Base-by-base conservation (phyloP, 2,888 invertebrate genomes). In the Chymomyza amoena region DNA sequence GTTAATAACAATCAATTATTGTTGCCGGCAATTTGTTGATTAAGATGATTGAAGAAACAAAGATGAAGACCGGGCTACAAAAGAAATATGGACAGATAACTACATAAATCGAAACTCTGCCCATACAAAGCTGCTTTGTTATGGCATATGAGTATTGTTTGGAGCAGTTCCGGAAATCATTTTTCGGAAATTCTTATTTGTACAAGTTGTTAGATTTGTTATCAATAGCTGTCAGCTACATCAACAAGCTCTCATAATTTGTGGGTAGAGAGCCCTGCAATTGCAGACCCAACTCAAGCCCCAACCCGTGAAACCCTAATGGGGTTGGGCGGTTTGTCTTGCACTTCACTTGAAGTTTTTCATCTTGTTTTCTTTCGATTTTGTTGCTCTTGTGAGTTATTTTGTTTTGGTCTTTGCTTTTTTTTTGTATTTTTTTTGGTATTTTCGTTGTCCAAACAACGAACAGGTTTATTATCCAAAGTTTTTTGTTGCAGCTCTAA, bases 401-500 rank as follows among this genome's bases (percentile, higher is more conserved):
- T 25, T 10, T 61, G 54, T 66, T 45, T 73, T 64, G n/a, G 18
- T 52, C 32, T 36, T 64, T 66, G 20, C 25, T 2, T 25, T 2
- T 25, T 25, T 57, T 50, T n/a, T n/a, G n/a, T n/a, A n/a, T n/a
- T n/a, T n/a, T 36, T 59, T 68, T 63, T 76, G 4, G 13, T 59
- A 6, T 59, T 59, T 59, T 25, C 18, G 61, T 75, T 78, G 80
- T 73, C 67, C 73, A 73, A 57, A 72, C 61, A 63, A 66, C 63
- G 68, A 83, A 84, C 87, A 84, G 83, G 83, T 83, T 83, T 82
- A 64, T 68, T 63, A 66, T 69, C 65, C 60, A 45, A 28, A 65
- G 18, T 57, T 54, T 54, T 54, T 67, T 39, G 45, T 59, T 57
- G 18, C 20, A 7, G 74, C 71, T 64, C 64, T 86, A 84, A 83